Evolutionary conservation across 2,888 invertebrate genomes (phyloP).

Genomic region (Leptinotarsa juncta): DNA sequence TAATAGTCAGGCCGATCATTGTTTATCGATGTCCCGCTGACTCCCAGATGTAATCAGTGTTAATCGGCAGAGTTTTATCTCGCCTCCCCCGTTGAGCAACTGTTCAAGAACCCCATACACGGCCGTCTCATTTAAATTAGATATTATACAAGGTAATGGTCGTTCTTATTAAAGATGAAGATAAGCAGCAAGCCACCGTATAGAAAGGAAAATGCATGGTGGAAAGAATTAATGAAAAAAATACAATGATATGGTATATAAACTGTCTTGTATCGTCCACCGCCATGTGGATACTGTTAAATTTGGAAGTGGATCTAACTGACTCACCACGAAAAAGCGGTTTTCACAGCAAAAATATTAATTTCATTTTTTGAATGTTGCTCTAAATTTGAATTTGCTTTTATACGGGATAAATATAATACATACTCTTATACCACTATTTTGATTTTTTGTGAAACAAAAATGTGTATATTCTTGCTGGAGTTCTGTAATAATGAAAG

Average conservation of each 20-base stretch:
- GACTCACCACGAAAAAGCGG: no score
- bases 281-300: no score
- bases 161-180: conserved; percentile 57
- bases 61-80: conserved; percentile 61
- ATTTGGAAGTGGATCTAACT: no score
- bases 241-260: background rate
- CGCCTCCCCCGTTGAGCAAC: conserved; percentile 60
- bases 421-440: no score
- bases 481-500: no score
- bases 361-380: no score
- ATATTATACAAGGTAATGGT: conserved; percentile 56
- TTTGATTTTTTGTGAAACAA: no score
- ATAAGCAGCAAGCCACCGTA: conserved; percentile 51
- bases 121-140: conserved; percentile 55
- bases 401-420: no score
- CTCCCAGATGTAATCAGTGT: conserved; percentile 63
- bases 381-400: no score
- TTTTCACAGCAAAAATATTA: no score
- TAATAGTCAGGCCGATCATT: conserved; percentile 63
- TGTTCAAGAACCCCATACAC: conserved; percentile 47
- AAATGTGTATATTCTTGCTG: no score
- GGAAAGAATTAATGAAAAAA: conserved; percentile 12
- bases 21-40: conserved; percentile 62
- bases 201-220: conserved; percentile 44
- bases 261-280: background rate